Conservation (phyloP, 2,113 vertebrate genomes). For the Asarcornis scutulata region DNA sequence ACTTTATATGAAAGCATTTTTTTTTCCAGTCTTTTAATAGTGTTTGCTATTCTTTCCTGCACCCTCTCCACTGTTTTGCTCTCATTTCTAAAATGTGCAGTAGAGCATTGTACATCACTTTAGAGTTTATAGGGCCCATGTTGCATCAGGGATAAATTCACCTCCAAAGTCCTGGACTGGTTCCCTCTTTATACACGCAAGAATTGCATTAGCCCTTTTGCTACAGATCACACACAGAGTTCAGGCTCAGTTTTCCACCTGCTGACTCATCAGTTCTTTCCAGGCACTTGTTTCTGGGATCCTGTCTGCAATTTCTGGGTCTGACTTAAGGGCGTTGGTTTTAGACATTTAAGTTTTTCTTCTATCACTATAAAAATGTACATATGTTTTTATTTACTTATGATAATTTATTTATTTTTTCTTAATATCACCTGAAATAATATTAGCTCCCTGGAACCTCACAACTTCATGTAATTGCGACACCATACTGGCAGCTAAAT, state of each 20-base stretch:
- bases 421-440: background rate
- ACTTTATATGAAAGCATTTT: background rate
- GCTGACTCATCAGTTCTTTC: background rate
- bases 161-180: background rate
- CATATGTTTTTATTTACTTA: background rate
- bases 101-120: accelerated
- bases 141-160: background rate
- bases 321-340: background rate
- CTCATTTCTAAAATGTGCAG: background rate
- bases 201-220: background rate
- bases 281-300: background rate
- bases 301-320: background rate
- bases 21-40: background rate
- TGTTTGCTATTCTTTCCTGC: background rate
- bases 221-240: accelerated
- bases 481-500: background rate
- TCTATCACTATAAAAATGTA: background rate
- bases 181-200: background rate
- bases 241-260: background rate
- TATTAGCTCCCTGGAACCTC: background rate
- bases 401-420: background rate
- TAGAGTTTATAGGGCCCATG: background rate
- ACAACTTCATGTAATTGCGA: background rate
- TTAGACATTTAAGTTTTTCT: background rate
- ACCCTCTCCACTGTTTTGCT: background rate